Percentiles rank a stretch among this genome's conserved stretches.
These are phyloP conservation scores for Drosophila kambysellisi DNA, from an alignment of 2,888 invertebrate species.

Conservation along the genomic window DNA sequence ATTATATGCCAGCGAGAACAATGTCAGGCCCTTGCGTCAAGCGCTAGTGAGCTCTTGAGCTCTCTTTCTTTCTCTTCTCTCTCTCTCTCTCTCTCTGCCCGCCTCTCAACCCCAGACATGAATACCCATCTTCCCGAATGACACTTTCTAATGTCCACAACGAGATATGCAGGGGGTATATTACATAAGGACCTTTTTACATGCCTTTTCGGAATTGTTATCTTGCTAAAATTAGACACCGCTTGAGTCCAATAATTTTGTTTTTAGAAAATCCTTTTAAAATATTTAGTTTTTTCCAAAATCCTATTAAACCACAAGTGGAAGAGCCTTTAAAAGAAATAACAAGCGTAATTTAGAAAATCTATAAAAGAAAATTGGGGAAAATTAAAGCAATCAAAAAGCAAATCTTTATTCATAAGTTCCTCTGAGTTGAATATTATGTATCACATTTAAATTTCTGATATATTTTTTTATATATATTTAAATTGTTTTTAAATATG, in stretches of 20 bases:
- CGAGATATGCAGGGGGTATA: slow-evolving; percentile 2
- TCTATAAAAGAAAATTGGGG: background rate
- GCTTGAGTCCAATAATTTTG: background rate
- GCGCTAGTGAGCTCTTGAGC: slow-evolving; percentile 29
- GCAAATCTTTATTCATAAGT: background rate
- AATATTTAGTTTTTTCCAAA: background rate
- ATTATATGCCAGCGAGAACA: slow-evolving; percentile 77
- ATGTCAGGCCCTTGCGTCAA: slow-evolving; percentile 67
- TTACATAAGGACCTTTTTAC: background rate
- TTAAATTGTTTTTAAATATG: background rate
- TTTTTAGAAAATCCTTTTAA: background rate
- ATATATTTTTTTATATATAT: too few species aligned
- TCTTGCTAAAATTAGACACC: background rate
- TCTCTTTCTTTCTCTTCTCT: too few species aligned
- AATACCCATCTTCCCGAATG: slow-evolving; percentile 12
- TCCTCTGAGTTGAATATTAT: too few species aligned
- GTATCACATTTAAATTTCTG: too few species aligned
- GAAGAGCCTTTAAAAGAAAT: background rate
- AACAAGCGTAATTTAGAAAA: background rate
- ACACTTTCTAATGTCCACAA: slow-evolving; percentile 33
- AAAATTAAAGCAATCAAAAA: background rate
- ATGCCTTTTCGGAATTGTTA: background rate
- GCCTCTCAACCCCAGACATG: background rate
- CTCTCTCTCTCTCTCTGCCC: background rate
- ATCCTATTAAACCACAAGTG: rapidly evolving